Evolutionary conservation across 1,140 invertebrate species (phyloP), one percentile per base, ranked within the genome.

Genomic region (Sitophilus oryzae): DNA sequence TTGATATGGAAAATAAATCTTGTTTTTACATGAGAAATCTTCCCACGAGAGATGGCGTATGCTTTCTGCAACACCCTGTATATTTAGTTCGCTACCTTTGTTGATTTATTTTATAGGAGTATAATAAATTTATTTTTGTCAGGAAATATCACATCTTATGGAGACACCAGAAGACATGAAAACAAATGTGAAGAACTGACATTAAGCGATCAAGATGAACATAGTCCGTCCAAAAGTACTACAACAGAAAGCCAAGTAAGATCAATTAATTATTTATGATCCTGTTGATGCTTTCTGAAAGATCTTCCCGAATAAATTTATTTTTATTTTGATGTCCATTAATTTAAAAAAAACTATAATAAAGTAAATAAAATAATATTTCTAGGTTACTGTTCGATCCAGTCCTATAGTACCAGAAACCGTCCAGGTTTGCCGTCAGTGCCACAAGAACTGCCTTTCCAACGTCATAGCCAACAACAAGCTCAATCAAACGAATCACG

Each of bases 201-300:
- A 23, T 2, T 73, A 52, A 74, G 75, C 44, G 80, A 82, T 61
- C 55, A 57, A 38, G 74, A 75, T 19, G 82, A 82, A 45, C 70
- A 68, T 37, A 84, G 80, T 73, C 82, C 79, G 55, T 85, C 80
- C 55, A 82, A 78, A 67, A 85, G 81, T 68, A 84, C 82, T 58
- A 84, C 83, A 48, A 82, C 82, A 30, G 84, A 83, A 61, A 85
- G 83, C 65, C 84, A 86, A 74, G 83, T 84, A 74, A 71, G 64
- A 42, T 36, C 25, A 1, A 19, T 16, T 30, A n/a, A n/a, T n/a
- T n/a, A n/a, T n/a, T n/a, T n/a, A n/a, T n/a, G n/a, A n/a, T n/a
- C n/a, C n/a, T n/a, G n/a, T n/a, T n/a, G n/a, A n/a, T n/a, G n/a
- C n/a, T n/a, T 38, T 56, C 20, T 36, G 10, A 43, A 35, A 4